phyloP scores from a whole-genome alignment of 2,797 vertebrate genomes.

The Pangasius krempfi region DNA sequence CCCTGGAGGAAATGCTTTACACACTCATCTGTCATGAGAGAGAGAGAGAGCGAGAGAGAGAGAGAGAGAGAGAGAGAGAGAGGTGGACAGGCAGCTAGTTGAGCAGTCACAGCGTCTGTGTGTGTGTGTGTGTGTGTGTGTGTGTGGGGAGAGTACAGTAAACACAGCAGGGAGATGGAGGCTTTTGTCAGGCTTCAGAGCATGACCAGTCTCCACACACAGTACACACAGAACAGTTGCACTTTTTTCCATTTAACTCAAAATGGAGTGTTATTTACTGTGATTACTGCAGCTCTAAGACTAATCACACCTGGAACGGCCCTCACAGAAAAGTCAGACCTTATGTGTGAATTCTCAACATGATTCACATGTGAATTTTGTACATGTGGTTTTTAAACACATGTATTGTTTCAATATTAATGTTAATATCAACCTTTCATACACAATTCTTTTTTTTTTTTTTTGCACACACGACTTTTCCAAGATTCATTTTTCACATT shows the following conservation, averaged over 20 bases:
- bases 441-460: background rate
- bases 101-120: constrained; percentile 39
- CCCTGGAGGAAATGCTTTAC: constrained; percentile 69
- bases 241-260: constrained; percentile 52
- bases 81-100: constrained; percentile 32
- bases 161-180: constrained; percentile 65
- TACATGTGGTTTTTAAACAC: background rate
- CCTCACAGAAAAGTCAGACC: background rate
- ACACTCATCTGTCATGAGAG: constrained; percentile 68
- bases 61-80: constrained; percentile 47
- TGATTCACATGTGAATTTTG: background rate
- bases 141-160: constrained; percentile 56
- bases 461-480: background rate
- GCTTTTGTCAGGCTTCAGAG: constrained; percentile 69
- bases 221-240: constrained; percentile 54
- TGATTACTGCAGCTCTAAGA: background rate
- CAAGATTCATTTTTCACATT: too few species aligned
- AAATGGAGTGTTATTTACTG: background rate
- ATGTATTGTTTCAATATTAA: background rate
- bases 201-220: constrained; percentile 62
- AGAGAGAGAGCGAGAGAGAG: constrained; percentile 54
- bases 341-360: background rate
- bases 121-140: constrained; percentile 22
- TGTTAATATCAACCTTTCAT: background rate
- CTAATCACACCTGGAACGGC: background rate